A percentile compares a stretch with the other conserved stretches of the same genome.
Conservation (phyloP, 2,888 invertebrate species). For the Blastobasis lacticolella region DNA sequence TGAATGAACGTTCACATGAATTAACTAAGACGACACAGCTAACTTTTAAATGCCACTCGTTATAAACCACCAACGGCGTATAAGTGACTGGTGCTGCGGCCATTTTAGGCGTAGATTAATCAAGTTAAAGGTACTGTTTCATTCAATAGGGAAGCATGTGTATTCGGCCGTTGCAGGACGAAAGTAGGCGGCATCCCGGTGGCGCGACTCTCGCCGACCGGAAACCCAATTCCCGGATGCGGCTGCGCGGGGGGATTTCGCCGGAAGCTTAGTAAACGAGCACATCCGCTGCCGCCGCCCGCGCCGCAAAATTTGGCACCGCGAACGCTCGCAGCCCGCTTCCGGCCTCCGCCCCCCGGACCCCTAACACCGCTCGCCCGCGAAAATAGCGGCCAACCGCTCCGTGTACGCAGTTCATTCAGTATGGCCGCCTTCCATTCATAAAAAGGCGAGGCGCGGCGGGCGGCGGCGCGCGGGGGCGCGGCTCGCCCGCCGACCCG, state of each 20-base stretch:
- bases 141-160: no score
- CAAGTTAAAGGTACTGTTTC: no score
- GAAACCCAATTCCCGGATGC: constrained; percentile 74
- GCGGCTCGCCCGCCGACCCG: constrained; percentile 67
- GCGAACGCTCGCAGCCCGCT: constrained; percentile 68
- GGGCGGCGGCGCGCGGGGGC: constrained; percentile 65
- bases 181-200: constrained; percentile 65
- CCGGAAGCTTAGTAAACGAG: constrained; percentile 73
- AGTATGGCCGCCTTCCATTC: constrained; percentile 83
- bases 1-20: no score
- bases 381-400: constrained; percentile 73
- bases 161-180: constrained; percentile 40
- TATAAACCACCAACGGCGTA: no score
- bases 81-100: no score
- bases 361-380: constrained; percentile 61
- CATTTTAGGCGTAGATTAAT: no score
- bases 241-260: constrained; percentile 69
- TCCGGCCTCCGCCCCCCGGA: constrained; percentile 67
- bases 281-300: constrained; percentile 72
- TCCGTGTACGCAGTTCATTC: constrained; percentile 79
- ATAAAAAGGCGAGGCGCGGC: constrained; percentile 78
- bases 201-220: constrained; percentile 66
- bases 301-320: constrained; percentile 74
- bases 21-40: no score
- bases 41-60: no score